Evolutionary conservation across 2,888 invertebrate species (phyloP), one percentile per base, ranked within the genome.

Genomic region (Eupithecia tripunctaria): DNA sequence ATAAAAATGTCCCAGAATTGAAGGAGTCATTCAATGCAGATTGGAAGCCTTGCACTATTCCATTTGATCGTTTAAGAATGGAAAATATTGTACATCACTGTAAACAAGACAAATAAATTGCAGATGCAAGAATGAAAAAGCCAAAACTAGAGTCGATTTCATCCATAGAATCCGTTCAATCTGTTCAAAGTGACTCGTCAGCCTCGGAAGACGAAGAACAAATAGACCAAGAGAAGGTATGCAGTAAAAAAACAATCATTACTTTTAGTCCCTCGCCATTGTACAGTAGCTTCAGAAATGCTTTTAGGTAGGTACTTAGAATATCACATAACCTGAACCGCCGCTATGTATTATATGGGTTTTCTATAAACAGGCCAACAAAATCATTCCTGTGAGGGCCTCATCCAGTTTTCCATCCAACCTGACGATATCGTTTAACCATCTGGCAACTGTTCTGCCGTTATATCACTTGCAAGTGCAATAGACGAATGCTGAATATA

Each of bases 101-200:
- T n/a, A 15, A 6, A 14, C 14, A 27, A 27, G 27, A 59, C 59
- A 7, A 59, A 66, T 27, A 36, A 18, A n/a, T 71, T 67, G 59
- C 82, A 92, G 92, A 82, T 76, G 78, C 86, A 18, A 89, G 81
- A 76, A 27, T 90, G 14, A 85, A 82, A 38, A 83, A 83, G 14
- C 88, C 89, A 2, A 90, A 86, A 67, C 79, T 90, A 14, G 77
- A 84, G 69, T 90, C 86, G 74, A 29, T 91, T 51, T 88, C 82
- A 1, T 92, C 93, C 0, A 73, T 88, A 3, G 92, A 92, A 12
- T 92, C 93, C 0, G 79, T 90, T 47, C 81, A 81, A 56, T 90
- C 82, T 1, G 77, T 12, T 14, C 56, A 25, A 2, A 56, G 64
- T n/a, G 87, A 91, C 10, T 81, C 84, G 0, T 88, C 12, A 6